These are phyloP conservation scores for Panthera leo DNA, from an alignment of 2,113 vertebrate species.

Conservation along the genomic window DNA sequence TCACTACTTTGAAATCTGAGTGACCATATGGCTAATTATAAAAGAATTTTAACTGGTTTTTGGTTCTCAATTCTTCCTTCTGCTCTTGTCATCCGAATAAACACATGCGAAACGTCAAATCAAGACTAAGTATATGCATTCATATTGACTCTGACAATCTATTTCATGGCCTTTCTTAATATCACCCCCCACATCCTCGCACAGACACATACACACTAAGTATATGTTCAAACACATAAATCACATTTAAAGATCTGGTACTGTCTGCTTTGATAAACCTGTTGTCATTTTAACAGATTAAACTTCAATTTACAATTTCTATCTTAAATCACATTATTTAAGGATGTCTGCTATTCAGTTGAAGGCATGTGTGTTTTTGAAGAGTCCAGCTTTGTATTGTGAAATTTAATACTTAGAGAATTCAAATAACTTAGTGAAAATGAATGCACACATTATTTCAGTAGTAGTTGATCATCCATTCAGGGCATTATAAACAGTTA, in stretches of 20 bases:
- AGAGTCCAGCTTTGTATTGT: neutral
- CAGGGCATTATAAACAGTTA: neutral
- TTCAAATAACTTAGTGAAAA: constrained; percentile 29
- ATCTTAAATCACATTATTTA: constrained; percentile 4
- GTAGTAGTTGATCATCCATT: neutral
- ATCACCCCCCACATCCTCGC: no score
- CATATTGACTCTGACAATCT: neutral
- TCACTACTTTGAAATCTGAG: constrained; percentile 27
- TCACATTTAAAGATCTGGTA: neutral
- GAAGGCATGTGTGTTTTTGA: neutral
- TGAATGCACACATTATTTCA: neutral
- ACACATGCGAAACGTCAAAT: neutral
- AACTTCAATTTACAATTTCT: neutral
- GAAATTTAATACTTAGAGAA: constrained; percentile 42
- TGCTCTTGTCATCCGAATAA: constrained; percentile 24
- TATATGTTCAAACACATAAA: constrained; percentile 9
- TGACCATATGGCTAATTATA: constrained; percentile 34
- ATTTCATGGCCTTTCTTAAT: neutral
- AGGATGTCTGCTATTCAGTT: neutral
- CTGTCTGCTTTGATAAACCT: neutral
- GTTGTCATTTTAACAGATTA: constrained; percentile 17
- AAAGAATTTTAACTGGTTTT: constrained; percentile 46
- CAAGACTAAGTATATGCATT: neutral
- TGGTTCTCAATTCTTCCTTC: constrained; percentile 7
- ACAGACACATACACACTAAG: neutral